Evolutionary conservation across 2,113 vertebrate species (phyloP).

Genomic region (Centropristis striata): DNA sequence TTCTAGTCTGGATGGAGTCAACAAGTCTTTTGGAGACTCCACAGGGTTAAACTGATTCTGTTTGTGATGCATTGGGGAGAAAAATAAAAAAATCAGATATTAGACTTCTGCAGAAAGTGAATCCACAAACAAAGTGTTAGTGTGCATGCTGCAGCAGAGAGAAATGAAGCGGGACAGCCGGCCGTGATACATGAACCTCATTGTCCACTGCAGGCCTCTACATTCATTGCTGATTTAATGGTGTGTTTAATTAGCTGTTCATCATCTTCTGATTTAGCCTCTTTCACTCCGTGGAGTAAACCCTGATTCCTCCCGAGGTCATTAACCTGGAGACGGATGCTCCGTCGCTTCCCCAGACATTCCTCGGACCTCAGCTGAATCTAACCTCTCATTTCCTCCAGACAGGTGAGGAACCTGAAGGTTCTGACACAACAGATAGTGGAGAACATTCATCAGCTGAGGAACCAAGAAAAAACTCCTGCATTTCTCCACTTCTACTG

Average conservation of each 20-base stretch:
- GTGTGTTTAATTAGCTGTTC: slow-evolving; percentile 74
- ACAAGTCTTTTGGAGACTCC: too few relatives aligned
- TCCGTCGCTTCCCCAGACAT: slow-evolving; percentile 28
- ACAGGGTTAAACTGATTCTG: too few relatives aligned
- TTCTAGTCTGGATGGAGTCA: too few relatives aligned
- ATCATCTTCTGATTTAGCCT: slow-evolving; percentile 60
- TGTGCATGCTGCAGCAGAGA: slow-evolving; percentile 28
- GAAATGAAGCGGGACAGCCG: slow-evolving; percentile 59
- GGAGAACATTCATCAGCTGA: slow-evolving; percentile 28
- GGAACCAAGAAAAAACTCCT: slow-evolving; percentile 29
- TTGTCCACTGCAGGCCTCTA: slow-evolving; percentile 43
- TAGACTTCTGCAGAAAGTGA: neutral
- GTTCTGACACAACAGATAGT: slow-evolving; percentile 7
- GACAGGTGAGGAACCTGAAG: slow-evolving; percentile 1
- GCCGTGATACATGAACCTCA: slow-evolving; percentile 65
- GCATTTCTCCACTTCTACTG: slow-evolving; percentile 3
- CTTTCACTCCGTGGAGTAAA: slow-evolving; percentile 52
- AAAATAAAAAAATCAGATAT: neutral
- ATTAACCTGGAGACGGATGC: slow-evolving; percentile 48
- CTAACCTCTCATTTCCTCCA: slow-evolving; percentile 20
- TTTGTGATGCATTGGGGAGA: neutral
- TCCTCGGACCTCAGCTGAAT: slow-evolving; percentile 33
- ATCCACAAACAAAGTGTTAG: slow-evolving; percentile 6
- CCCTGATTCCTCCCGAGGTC: slow-evolving; percentile 42
- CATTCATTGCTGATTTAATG: slow-evolving; percentile 68